Percentiles rank a stretch among this genome's conserved stretches.
phyloP scores from a whole-genome alignment of 2,113 vertebrate genomes.

The Pandion haliaetus region DNA sequence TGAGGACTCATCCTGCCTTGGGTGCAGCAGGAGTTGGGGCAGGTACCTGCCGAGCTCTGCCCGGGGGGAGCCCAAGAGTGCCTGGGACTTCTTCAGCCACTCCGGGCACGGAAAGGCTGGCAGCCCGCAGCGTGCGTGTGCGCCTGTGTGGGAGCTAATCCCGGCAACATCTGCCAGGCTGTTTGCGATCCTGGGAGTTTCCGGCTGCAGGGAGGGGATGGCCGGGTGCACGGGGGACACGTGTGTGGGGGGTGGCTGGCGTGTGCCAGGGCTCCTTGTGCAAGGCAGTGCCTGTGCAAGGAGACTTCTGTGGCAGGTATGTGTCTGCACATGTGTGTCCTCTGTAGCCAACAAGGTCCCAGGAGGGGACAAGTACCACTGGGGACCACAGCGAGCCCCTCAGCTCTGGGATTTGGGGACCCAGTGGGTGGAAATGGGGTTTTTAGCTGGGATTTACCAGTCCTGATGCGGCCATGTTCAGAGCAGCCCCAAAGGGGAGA shows the following conservation, averaged over 20 bases:
- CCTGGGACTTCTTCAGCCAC: neutral
- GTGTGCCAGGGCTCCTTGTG: neutral
- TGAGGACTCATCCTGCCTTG: neutral
- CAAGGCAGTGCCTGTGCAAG: neutral
- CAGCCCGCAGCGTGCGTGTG: rapidly evolving
- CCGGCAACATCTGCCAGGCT: slow-evolving; percentile 39
- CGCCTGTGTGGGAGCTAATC: neutral
- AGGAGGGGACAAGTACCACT: neutral
- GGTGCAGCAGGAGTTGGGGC: neutral
- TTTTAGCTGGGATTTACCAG: neutral
- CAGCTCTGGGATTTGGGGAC: neutral
- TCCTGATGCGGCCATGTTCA: neutral
- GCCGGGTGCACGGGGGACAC: neutral
- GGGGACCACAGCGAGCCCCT: neutral
- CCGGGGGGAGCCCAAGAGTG: rapidly evolving
- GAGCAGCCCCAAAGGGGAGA: neutral
- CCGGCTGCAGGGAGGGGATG: neutral
- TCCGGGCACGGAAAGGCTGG: neutral
- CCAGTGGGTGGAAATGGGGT: neutral
- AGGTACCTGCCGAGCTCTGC: neutral
- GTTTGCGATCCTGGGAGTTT: neutral
- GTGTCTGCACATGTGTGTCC: neutral
- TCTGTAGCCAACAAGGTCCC: neutral
- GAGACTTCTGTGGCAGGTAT: neutral
- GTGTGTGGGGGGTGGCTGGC: rapidly evolving